These are phyloP conservation scores for Agrilus cyanescens DNA, from an alignment of 2,888 invertebrate species.

Conservation along the genomic window DNA sequence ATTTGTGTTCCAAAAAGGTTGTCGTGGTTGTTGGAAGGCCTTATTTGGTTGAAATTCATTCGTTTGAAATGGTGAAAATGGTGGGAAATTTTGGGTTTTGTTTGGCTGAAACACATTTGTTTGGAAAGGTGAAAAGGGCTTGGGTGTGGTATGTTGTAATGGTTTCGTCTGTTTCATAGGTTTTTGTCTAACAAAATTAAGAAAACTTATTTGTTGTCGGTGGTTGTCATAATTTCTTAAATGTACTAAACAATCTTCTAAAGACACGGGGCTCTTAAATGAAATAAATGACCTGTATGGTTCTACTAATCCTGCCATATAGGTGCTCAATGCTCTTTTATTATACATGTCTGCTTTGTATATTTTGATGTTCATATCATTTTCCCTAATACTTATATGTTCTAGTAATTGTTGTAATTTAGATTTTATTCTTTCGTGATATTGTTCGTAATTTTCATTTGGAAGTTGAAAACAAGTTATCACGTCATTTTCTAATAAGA, in stretches of 20 bases:
- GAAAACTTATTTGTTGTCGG: slow-evolving; percentile 5
- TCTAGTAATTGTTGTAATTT: slow-evolving; percentile 16
- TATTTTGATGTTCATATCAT: slow-evolving; percentile 2
- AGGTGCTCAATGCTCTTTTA: slow-evolving; percentile 6
- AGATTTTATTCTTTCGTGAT: slow-evolving; percentile 13
- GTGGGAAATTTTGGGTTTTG: no score
- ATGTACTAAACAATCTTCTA: slow-evolving; percentile 6
- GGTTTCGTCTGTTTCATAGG: not conserved
- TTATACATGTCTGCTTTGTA: slow-evolving; percentile 7
- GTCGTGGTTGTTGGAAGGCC: not conserved
- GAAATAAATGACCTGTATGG: slow-evolving; percentile 5
- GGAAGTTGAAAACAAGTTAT: no score
- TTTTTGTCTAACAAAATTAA: slow-evolving; percentile 4
- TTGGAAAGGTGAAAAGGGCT: no score
- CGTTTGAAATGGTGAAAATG: no score
- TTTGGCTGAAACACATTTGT: no score
- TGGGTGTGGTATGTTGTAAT: no score
- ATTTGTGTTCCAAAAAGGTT: not conserved
- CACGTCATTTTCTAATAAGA: no score
- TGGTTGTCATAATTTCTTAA: slow-evolving; percentile 9
- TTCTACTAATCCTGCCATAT: slow-evolving; percentile 8
- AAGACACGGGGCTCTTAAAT: not conserved
- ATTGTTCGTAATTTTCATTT: slow-evolving; percentile 12
- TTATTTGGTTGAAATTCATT: not conserved
- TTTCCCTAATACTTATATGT: slow-evolving; percentile 8